Evolutionary conservation across 2,113 vertebrate genomes (phyloP).

Genomic region (Riparia riparia): DNA sequence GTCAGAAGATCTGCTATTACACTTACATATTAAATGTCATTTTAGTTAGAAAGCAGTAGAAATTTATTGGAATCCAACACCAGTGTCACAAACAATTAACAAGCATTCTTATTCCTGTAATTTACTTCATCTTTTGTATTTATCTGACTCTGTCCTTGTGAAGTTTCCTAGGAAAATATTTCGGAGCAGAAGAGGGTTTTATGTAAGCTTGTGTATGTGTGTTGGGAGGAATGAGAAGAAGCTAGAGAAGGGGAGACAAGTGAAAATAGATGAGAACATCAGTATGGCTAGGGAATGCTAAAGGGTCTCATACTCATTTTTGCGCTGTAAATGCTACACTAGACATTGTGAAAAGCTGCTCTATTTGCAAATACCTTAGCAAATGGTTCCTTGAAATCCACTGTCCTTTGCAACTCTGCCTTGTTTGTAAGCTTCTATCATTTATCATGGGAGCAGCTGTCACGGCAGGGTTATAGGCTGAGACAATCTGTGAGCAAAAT

Average conservation of each 20-base stretch:
- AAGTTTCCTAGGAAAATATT: background rate
- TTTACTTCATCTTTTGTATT: background rate
- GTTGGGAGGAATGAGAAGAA: background rate
- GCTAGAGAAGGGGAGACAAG: background rate
- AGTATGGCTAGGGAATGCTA: background rate
- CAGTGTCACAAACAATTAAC: background rate
- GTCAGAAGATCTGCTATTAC: background rate
- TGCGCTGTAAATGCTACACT: background rate
- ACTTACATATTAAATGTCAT: background rate
- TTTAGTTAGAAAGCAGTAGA: background rate
- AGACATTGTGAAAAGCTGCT: background rate
- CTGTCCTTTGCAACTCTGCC: background rate
- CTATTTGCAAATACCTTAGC: background rate
- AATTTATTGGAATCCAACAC: background rate
- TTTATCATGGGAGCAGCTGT: background rate
- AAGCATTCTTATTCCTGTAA: background rate
- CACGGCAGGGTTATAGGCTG: background rate
- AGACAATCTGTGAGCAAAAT: background rate
- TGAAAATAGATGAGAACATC: background rate
- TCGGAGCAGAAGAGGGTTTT: background rate
- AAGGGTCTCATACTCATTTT: background rate
- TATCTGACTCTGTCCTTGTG: rapidly evolving
- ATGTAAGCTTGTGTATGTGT: background rate
- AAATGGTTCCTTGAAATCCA: background rate
- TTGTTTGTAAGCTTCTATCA: background rate